Evolutionary conservation across 1,140 invertebrate genomes (phyloP).

Genomic region (Drosophila pseudoananassae): DNA sequence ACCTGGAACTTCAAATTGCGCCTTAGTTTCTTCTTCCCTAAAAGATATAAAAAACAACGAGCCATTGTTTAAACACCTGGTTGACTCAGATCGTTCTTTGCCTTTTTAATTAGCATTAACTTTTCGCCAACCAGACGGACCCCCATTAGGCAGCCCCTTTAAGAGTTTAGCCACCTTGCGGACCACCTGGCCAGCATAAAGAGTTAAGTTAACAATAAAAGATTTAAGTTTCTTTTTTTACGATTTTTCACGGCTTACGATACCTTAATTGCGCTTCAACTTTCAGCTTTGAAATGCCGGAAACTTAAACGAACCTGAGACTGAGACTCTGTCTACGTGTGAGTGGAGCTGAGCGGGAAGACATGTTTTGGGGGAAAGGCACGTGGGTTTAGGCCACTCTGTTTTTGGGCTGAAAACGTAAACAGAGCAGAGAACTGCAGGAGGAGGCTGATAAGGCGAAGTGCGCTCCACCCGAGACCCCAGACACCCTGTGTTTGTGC

Average conservation of each 20-base stretch:
- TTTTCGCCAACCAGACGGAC: constrained; percentile 21
- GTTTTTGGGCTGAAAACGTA: constrained; percentile 1
- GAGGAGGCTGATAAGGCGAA: constrained; percentile 16
- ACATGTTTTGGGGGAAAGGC: constrained; percentile 5
- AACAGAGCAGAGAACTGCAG: constrained; percentile 9
- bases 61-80: constrained; percentile 46
- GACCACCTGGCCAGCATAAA: not conserved
- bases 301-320: constrained; percentile 10
- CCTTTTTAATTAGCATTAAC: constrained; percentile 17
- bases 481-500: constrained; percentile 42
- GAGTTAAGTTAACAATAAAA: too few species aligned
- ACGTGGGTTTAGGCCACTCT: constrained; percentile 11
- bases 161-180: constrained; percentile 42
- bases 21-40: constrained; percentile 48
- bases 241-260: constrained; percentile 22
- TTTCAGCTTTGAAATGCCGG: constrained; percentile 32
- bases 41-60: constrained; percentile 16
- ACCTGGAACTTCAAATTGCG: constrained; percentile 57
- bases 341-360: not conserved
- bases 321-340: constrained; percentile 9
- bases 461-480: not conserved
- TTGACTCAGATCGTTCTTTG: constrained; percentile 20
- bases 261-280: constrained; percentile 30
- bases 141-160: constrained; percentile 13
- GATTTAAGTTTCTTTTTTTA: constrained; percentile 10